Evolutionary conservation across 2,797 vertebrate species (phyloP).

Genomic region (Neosalanx taihuensis): DNA sequence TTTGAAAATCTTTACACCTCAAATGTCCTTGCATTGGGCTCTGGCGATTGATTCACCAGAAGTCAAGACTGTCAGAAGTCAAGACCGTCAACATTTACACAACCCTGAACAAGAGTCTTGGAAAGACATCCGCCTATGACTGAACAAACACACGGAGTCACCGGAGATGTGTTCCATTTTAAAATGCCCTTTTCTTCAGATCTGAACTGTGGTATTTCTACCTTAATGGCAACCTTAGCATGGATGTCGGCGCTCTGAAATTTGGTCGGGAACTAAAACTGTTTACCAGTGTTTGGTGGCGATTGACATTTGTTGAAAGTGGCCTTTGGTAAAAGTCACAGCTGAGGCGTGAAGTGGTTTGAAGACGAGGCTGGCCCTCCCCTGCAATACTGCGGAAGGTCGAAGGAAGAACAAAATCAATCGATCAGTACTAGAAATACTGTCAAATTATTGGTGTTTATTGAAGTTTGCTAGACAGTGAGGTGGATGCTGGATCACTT

Average conservation of each 20-base stretch:
- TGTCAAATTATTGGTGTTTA: not conserved
- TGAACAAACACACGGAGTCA: not conserved
- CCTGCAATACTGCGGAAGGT: slow-evolving; percentile 39
- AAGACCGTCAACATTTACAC: not conserved
- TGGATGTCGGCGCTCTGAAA: slow-evolving; percentile 60
- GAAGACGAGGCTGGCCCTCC: slow-evolving; percentile 59
- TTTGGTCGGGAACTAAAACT: slow-evolving; percentile 72
- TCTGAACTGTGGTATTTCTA: slow-evolving; percentile 58
- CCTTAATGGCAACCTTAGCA: slow-evolving; percentile 51
- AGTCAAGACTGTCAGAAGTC: slow-evolving; percentile 2
- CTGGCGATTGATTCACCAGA: not conserved
- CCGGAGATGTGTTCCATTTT: not conserved
- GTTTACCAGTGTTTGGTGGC: slow-evolving; percentile 68
- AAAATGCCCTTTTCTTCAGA: slow-evolving; percentile 61
- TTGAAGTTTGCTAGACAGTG: not conserved
- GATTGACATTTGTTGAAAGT: slow-evolving; percentile 78
- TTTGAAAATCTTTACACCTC: no score
- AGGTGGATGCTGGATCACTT: not conserved
- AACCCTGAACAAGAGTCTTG: not conserved
- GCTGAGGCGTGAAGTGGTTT: slow-evolving; percentile 66
- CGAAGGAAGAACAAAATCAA: not conserved
- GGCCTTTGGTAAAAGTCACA: slow-evolving; percentile 79
- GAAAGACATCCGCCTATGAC: not conserved
- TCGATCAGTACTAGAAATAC: not conserved
- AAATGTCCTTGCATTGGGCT: no score